Base-by-base conservation (phyloP, 2,797 vertebrate genomes). In the Philypnodon macrostomus region DNA sequence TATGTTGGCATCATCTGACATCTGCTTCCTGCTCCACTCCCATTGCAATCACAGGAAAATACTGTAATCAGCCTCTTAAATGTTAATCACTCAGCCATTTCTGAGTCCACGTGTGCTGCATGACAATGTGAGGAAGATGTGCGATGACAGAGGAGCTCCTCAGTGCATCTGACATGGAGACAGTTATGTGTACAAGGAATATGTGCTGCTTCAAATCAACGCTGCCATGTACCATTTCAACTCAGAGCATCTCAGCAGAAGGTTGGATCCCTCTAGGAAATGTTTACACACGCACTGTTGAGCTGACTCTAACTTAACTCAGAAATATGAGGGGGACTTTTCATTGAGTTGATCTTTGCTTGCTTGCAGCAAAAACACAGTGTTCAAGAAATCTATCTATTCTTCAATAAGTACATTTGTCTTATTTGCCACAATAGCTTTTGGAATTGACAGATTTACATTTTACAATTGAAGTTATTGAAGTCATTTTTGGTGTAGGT, bases 61-160 rank as follows among this genome's bases (percentile, higher is more conserved):
- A 4, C 36, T 41, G 40, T 34, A 72, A 73, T 70, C 50, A 38
- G 16, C 38, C 41, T 16, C 29, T 31, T 49, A 51, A 55, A 63
- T 62, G 55, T 70, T 63, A 70, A 69, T 75, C 21, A 19, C 17
- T 32, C 47, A 9, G 7, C 55, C 42, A 13, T 50, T 60, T 34
- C 27, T 27, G 47, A 41, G 17, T 32, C 59, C 50, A 58, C 36
- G 45, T 35, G 26, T 33, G 50, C 50, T 41, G 32, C 33, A 41
- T 5, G 10, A 35, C 47, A 50, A 34, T 26, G 15, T 39, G 55
- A 13, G 34, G 33, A 24, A 69, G 67, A 70, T 70, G 48, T 6
- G 36, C 73, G 32, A 58, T 56, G 67, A 66, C 74, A 26, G 39
- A 39, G 21, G 66, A 66, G 59, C 21, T 46, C 63, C 63, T 48